A percentile compares a stretch with the other conserved stretches of the same genome.
phyloP scores from a whole-genome alignment of 2,113 vertebrate genomes.

The Phylloscopus trochilus region DNA sequence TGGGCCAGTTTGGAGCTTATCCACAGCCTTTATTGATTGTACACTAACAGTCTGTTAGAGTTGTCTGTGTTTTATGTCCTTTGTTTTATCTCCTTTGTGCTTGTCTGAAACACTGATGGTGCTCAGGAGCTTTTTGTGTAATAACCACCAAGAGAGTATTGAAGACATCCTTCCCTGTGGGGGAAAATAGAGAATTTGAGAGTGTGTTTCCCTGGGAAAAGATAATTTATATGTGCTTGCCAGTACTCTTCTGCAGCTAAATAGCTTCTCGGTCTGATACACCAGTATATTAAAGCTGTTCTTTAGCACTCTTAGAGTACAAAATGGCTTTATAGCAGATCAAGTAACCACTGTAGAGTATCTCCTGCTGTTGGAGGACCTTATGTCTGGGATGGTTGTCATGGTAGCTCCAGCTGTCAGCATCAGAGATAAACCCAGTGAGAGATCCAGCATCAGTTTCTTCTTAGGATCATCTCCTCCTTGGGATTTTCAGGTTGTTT shows the following conservation, averaged over 20 bases:
- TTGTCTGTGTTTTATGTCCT: neutral
- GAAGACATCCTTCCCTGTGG: neutral
- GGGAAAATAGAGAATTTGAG: neutral
- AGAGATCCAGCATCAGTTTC: neutral
- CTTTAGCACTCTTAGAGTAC: neutral
- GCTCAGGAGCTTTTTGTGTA: neutral
- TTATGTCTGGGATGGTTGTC: neutral
- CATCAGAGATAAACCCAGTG: neutral
- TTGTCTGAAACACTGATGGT: neutral
- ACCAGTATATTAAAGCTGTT: neutral
- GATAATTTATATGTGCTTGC: neutral
- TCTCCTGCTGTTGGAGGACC: neutral
- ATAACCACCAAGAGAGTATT: neutral
- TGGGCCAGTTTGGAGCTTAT: neutral
- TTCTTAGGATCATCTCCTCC: neutral
- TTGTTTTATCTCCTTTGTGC: neutral
- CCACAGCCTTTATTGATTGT: neutral
- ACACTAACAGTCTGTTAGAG: neutral
- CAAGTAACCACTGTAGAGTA: neutral
- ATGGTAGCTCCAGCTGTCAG: neutral
- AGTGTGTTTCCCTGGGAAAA: neutral
- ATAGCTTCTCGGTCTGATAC: conserved; percentile 1
- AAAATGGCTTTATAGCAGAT: conserved; percentile 14
- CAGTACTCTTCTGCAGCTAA: neutral
- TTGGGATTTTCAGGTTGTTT: neutral